Conservation (phyloP, 2,888 invertebrate genomes). For the Cremastobaeus sp. region DNA sequence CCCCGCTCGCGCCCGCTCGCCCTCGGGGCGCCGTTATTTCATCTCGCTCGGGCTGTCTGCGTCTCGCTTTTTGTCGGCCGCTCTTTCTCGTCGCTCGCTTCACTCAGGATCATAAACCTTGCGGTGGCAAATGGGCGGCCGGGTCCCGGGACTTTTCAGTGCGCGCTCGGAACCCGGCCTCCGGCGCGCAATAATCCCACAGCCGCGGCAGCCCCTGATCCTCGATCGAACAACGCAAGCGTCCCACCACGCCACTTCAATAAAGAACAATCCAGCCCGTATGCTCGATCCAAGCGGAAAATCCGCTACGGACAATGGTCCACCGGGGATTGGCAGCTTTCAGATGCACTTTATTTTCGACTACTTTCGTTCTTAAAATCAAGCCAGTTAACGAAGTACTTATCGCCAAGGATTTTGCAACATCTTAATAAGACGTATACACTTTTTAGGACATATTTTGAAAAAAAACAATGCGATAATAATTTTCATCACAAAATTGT, state of each 20-base stretch:
- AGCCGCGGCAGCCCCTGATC: conserved; percentile 65
- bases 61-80: conserved; percentile 41
- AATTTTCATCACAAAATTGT: no score
- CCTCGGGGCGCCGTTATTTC: conserved; percentile 43
- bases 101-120: conserved; percentile 71
- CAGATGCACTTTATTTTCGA: no score
- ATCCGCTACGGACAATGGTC: not conserved
- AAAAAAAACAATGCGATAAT: no score
- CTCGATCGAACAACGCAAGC: conserved; percentile 37
- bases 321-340: conserved; percentile 3
- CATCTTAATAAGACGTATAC: no score
- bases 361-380: no score
- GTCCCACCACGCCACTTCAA: conserved; percentile 16
- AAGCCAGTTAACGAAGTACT: no score
- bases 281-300: conserved; percentile 33
- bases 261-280: conserved; percentile 24
- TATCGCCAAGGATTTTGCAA: no score
- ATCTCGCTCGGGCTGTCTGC: conserved; percentile 49
- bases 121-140: conserved; percentile 70
- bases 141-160: conserved; percentile 76
- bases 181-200: conserved; percentile 74
- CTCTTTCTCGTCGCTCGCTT: conserved; percentile 34
- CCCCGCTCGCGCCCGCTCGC: not conserved
- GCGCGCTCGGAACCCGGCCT: conserved; percentile 65
- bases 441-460: no score